Evolutionary conservation across 2,113 vertebrate species (phyloP).

Genomic region (Phocoena phocoena): DNA sequence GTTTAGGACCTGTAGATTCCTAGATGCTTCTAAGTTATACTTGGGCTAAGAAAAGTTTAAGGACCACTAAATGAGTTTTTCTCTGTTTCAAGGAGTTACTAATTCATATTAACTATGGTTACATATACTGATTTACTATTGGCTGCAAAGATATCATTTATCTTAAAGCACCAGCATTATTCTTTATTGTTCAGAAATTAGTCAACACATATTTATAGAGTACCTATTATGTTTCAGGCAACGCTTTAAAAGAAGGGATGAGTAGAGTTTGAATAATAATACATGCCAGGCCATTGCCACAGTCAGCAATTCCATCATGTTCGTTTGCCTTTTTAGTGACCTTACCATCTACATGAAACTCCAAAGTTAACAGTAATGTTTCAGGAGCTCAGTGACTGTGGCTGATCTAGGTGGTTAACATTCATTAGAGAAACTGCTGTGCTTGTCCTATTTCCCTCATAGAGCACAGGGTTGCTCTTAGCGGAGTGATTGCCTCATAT

Average conservation of each 20-base stretch:
- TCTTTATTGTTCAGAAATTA: slow-evolving; percentile 1
- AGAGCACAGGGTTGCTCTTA: background rate
- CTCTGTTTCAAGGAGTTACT: background rate
- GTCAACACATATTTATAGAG: background rate
- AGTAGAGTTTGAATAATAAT: background rate
- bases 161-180: background rate
- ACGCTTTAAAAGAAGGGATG: background rate
- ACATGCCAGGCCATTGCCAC: background rate
- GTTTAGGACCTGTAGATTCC: background rate
- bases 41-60: background rate
- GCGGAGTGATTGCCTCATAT: background rate
- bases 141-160: background rate
- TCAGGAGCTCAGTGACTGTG: background rate
- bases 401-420: background rate
- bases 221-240: background rate
- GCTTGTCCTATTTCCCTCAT: background rate
- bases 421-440: background rate
- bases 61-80: background rate
- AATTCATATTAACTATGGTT: background rate
- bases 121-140: background rate
- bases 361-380: background rate
- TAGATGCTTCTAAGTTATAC: background rate
- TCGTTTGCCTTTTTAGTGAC: background rate
- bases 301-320: background rate
- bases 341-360: background rate